phyloP scores from a whole-genome alignment of 2,797 vertebrate species.

The Cheirogaleus major region DNA sequence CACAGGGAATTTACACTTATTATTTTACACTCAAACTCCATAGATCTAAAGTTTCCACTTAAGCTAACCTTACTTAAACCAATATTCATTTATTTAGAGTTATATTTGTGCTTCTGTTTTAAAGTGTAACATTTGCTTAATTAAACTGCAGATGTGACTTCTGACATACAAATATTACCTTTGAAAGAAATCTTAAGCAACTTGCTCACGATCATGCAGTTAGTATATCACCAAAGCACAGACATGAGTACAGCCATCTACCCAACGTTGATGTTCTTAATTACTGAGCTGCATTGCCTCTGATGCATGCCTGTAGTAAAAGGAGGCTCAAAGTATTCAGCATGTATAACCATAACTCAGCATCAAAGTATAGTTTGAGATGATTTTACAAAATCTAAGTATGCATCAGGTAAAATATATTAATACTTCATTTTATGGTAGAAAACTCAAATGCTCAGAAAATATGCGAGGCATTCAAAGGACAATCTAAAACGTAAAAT shows the following conservation, averaged over 20 bases:
- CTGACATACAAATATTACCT: background rate
- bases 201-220: background rate
- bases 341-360: background rate
- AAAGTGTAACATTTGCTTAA: background rate
- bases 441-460: background rate
- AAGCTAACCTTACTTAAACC: background rate
- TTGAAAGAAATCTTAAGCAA: background rate
- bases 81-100: background rate
- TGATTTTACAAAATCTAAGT: slow-evolving; percentile 13
- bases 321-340: background rate
- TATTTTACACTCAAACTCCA: background rate
- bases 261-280: background rate
- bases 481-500: background rate
- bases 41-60: background rate
- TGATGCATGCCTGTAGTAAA: background rate
- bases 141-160: background rate
- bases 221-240: background rate
- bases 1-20: background rate
- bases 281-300: background rate
- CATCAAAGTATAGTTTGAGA: background rate
- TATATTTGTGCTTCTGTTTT: background rate
- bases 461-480: background rate
- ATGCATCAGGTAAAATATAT: background rate
- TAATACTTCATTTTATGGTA: background rate
- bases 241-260: background rate